These are phyloP conservation scores for Epirrhoe tristata DNA, from an alignment of 2,888 invertebrate species.

Conservation along the genomic window DNA sequence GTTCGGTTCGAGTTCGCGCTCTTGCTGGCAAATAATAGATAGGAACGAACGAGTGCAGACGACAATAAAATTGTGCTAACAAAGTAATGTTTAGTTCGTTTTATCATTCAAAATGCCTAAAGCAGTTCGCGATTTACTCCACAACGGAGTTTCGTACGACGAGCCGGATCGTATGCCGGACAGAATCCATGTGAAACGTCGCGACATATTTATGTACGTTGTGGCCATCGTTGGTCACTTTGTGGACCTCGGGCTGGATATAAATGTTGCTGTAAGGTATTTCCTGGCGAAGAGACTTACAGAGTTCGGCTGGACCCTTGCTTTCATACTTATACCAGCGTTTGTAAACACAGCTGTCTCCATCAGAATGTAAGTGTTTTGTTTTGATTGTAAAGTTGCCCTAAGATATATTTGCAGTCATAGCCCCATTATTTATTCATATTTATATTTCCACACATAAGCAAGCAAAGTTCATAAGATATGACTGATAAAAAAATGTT, in stretches of 20 bases:
- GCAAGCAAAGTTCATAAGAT: background rate
- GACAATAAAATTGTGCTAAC: too few species aligned
- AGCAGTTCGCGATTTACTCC: conserved; percentile 63
- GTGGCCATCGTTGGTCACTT: conserved; percentile 89
- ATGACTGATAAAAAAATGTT: background rate
- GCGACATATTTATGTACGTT: conserved; percentile 87
- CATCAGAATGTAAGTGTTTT: conserved; percentile 87
- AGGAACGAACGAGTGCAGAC: too few species aligned
- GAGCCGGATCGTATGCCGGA: conserved; percentile 86
- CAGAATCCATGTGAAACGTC: conserved; percentile 84
- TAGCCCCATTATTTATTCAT: too few species aligned
- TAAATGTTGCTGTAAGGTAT: conserved; percentile 89
- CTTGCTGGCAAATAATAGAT: too few species aligned
- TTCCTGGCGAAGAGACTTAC: conserved; percentile 80
- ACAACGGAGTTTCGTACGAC: conserved; percentile 75
- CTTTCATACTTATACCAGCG: conserved; percentile 90
- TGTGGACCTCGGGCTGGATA: conserved; percentile 88
- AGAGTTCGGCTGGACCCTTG: conserved; percentile 89
- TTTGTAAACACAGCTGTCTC: conserved; percentile 91
- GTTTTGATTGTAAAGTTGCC: too few species aligned
- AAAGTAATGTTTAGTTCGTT: too few species aligned
- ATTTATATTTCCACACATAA: background rate
- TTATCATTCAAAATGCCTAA: conserved; percentile 65
- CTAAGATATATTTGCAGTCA: background rate
- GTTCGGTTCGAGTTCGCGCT: too few species aligned